phyloP scores from a whole-genome alignment of 2,113 vertebrate genomes.

The Galbula dea region DNA sequence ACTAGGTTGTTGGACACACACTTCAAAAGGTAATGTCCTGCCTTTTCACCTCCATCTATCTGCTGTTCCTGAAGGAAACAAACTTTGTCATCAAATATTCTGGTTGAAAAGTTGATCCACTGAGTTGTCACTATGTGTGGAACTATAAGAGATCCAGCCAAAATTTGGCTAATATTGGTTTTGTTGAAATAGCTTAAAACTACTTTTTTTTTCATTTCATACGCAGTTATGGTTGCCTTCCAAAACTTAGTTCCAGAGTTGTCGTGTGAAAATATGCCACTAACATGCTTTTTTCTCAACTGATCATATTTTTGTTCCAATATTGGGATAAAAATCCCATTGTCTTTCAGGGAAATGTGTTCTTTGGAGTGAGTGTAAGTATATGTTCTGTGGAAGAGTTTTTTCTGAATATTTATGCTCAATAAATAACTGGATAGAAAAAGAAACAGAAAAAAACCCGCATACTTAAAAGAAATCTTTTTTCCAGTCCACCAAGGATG shows the following conservation, averaged over 20 bases:
- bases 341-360: background rate
- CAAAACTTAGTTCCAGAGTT: background rate
- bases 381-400: background rate
- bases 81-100: background rate
- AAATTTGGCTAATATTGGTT: background rate
- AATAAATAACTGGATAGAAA: background rate
- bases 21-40: background rate
- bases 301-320: background rate
- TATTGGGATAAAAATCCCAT: background rate
- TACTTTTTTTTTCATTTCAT: background rate
- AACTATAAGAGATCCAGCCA: background rate
- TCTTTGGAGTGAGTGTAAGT: background rate
- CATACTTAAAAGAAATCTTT: fast-evolving
- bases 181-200: background rate
- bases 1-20: background rate
- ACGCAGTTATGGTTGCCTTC: background rate
- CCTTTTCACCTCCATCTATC: background rate
- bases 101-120: background rate
- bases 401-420: background rate
- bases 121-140: background rate
- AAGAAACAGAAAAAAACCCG: background rate
- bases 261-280: background rate
- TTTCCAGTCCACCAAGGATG: background rate
- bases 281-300: background rate
- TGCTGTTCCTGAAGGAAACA: background rate